A percentile compares a stretch with the other conserved stretches of the same genome.
Conservation (phyloP, 2,113 vertebrate genomes). For the Tangachromis dhanisi region DNA sequence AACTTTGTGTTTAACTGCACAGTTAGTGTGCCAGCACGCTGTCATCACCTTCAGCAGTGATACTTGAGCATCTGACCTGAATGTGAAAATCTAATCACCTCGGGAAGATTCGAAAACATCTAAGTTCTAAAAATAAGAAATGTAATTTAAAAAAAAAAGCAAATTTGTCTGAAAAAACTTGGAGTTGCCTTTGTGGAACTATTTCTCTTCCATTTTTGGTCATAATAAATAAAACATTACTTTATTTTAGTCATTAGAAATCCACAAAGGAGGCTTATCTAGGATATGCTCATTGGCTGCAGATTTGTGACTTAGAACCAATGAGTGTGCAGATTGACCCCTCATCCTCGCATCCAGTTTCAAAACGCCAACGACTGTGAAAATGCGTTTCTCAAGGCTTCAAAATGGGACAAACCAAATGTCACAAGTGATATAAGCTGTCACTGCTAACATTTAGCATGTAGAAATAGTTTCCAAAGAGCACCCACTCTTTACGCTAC, state of each 20-base stretch:
- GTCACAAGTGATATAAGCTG: not conserved
- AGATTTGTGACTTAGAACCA: not conserved
- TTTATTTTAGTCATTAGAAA: not conserved
- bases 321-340: not conserved
- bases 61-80: not conserved
- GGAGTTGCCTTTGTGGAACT: not conserved
- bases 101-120: not conserved
- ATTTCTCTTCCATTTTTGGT: not conserved
- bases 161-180: not conserved
- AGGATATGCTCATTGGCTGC: not conserved
- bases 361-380: not conserved
- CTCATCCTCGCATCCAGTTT: not conserved
- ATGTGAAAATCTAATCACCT: not conserved
- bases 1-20: not conserved
- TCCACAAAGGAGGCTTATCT: not conserved
- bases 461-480: not conserved
- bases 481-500: not conserved
- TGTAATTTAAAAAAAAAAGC: accelerated
- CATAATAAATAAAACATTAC: not conserved
- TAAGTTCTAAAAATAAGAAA: not conserved
- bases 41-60: not conserved
- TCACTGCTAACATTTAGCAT: not conserved
- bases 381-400: not conserved
- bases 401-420: not conserved
- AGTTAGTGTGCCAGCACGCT: not conserved